Evolutionary conservation across 2,888 invertebrate genomes (phyloP), one percentile per base, ranked within the genome.

Genomic region (Yponomeuta plumbellus): DNA sequence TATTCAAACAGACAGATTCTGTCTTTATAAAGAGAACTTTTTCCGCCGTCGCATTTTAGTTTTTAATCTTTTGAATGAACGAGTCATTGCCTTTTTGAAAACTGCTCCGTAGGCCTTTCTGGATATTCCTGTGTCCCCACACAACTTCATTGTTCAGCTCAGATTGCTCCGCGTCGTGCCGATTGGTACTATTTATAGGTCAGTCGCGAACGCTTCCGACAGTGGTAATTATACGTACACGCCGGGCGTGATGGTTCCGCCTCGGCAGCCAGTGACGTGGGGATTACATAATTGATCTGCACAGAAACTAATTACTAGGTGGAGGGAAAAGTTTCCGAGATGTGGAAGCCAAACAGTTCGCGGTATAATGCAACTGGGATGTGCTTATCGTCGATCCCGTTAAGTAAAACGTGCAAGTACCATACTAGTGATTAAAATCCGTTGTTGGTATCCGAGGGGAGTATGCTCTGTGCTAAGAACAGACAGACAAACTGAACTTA

Each of bases 181-280:
- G 85, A 87, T 85, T 84, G 80, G 71, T 74, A 80, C 85, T 89
- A 88, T 89, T 88, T 88, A 88, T 88, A 88, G 80, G 11, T 22
- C 13, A 40, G 63, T 44, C 40, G 21, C 63, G n/a, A 40, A 44
- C 44, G 63, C 44, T 39, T 39, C 62, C 11, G 20, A 39, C 11
- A 13, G 26, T 34, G 26, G 62, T 39, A 26, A 62, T 39, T 52
- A 20, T 20, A 62, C 39, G 34, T 34, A 40, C 34, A 62, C 39
- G 23, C n/a, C 10, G 39, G 8, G 62, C 34, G 34, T 34, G 62
- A 39, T 4, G 34, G 44, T 52, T 52, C 44, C 44, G 44, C 44
- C 44, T 52, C 44, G 5, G 17, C 44, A 52, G 17, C 17, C 8
- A 13, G 44, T 52, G 44, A 52, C 17, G 44, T 52, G 44, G 17